Conservation (phyloP, 2,888 invertebrate species). For the Euspilapteryx auroguttella region DNA sequence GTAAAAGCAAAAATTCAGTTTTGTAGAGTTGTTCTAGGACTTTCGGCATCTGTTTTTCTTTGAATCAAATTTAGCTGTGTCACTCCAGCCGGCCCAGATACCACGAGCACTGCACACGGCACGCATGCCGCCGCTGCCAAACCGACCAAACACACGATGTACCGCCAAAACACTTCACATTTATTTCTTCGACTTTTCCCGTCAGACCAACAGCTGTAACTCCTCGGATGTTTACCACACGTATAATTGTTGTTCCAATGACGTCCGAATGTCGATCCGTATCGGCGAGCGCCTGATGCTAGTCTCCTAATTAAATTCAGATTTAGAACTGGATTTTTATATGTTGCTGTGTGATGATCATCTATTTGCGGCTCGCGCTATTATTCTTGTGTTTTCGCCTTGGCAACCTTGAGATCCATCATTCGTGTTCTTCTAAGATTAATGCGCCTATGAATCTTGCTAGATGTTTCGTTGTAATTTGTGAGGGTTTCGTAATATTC, state of each 20-base stretch:
- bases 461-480: constrained; percentile 23
- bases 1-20: too few relatives aligned
- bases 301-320: too few relatives aligned
- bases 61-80: constrained; percentile 56
- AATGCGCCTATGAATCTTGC: constrained; percentile 23
- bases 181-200: constrained; percentile 36
- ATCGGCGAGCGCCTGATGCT: too few relatives aligned
- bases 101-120: constrained; percentile 52
- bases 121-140: constrained; percentile 43
- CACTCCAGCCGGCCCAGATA: constrained; percentile 58
- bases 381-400: constrained; percentile 26
- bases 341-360: too few relatives aligned
- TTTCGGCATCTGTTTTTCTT: constrained; percentile 1
- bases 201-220: constrained; percentile 23
- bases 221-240: constrained; percentile 14
- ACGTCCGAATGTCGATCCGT: too few relatives aligned
- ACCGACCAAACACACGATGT: constrained; percentile 17
- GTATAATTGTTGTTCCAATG: constrained; percentile 7
- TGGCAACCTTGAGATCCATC: constrained; percentile 37
- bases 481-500: constrained; percentile 53
- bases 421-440: constrained; percentile 43
- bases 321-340: too few relatives aligned
- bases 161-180: constrained; percentile 29
- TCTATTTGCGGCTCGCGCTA: constrained; percentile 39
- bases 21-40: too few relatives aligned